A percentile compares a stretch with the other conserved stretches of the same genome.
These are phyloP conservation scores for Phasia obesa DNA, from an alignment of 2,888 invertebrate genomes.

Conservation along the genomic window DNA sequence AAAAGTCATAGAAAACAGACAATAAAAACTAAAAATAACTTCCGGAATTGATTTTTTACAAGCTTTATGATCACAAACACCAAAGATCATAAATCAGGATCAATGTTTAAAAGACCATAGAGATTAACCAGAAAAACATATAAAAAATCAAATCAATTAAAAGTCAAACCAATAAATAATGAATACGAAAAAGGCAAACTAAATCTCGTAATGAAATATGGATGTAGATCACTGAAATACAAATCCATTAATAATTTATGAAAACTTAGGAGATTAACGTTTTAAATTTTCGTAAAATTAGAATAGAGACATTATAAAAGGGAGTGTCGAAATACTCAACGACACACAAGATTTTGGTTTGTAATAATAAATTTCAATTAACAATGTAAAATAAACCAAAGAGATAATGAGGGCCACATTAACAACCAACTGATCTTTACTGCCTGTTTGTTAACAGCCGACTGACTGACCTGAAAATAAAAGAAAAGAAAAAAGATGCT, in stretches of 20 bases:
- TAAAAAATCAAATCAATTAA: slow-evolving; percentile 4
- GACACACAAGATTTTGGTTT: slow-evolving; percentile 28
- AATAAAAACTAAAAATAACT: slow-evolving; percentile 17
- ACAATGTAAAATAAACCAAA: slow-evolving; percentile 62
- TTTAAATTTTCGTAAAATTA: not conserved
- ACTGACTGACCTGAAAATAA: slow-evolving; percentile 1
- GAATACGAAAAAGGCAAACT: not conserved
- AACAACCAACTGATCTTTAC: slow-evolving; percentile 1
- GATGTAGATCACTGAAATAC: slow-evolving; percentile 22
- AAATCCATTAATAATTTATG: slow-evolving; percentile 29
- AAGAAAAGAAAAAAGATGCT: slow-evolving; percentile 18
- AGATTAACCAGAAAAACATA: slow-evolving; percentile 9
- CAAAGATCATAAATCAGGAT: slow-evolving; percentile 64
- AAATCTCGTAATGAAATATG: slow-evolving; percentile 38
- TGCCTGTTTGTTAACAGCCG: slow-evolving; percentile 11
- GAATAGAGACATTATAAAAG: slow-evolving; percentile 48
- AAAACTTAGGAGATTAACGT: slow-evolving; percentile 23
- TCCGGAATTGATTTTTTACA: slow-evolving; percentile 36
- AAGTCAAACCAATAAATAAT: slow-evolving; percentile 18
- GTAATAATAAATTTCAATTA: slow-evolving; percentile 71
- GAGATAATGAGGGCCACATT: slow-evolving; percentile 60
- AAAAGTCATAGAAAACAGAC: not conserved
- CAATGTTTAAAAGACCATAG: slow-evolving; percentile 30
- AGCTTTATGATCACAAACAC: slow-evolving; percentile 2
- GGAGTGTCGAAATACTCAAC: slow-evolving; percentile 55